Evolutionary conservation across 2,888 invertebrate species (phyloP), one percentile per base, ranked within the genome.

Genomic region (Apomyelois bistriatella): DNA sequence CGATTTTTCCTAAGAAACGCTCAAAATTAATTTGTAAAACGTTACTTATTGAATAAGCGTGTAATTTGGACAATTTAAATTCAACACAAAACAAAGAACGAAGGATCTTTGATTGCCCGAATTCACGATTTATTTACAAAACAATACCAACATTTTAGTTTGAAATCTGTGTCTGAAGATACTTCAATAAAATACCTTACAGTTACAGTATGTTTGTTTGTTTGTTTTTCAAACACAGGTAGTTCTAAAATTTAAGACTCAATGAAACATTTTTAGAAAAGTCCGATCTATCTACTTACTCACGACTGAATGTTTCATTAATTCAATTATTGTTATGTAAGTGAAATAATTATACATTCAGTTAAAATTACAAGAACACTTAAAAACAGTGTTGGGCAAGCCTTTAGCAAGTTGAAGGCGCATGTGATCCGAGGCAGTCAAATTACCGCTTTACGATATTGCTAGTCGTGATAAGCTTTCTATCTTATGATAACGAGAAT

Each of bases 1-100:
- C n/a, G n/a, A n/a, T n/a, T n/a, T n/a, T n/a, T n/a, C n/a, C n/a
- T n/a, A n/a, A n/a, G n/a, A 46, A 22, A 40, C 15, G 38, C 30
- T 49, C 16, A 38, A 40, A 40, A 49, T 38, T 38, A 38, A 49
- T 49, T 28, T 22, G 22, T 22, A 22, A 22, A 40, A 16, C 38
- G 13, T 38, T 38, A 28, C 28, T 49, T 13, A 37, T 37, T 49
- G 28, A 49, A 40, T 49, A 49, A 49, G 8, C 22, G 17, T 38
- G 22, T 49, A 48, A 37, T 49, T 40, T 30, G 15, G 13, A 1
- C 22, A 38, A 49, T 49, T 49, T 49, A 49, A 49, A 28, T 49
- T 49, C 49, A 49, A 13, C 15, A 0, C 17, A 28, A 49, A 38
- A 37, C 38, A 37, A 28, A 38, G 49, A 49, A 40, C 40, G 15